Evolutionary conservation across 2,797 vertebrate genomes (phyloP).

Genomic region (Gambelia wislizenii): DNA sequence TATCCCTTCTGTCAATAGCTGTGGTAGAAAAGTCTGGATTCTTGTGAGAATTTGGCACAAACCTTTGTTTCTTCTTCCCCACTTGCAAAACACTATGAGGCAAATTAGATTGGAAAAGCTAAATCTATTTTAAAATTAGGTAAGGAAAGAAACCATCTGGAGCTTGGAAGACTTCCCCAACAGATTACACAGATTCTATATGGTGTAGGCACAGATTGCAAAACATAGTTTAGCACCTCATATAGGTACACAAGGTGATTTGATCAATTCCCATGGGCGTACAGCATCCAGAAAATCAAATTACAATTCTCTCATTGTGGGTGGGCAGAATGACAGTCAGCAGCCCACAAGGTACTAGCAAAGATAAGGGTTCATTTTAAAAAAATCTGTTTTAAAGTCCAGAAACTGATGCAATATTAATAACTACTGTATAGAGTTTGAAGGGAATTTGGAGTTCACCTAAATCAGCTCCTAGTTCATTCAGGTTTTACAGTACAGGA

Average conservation of each 20-base stretch:
- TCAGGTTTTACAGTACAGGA: neutral
- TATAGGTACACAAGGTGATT: neutral
- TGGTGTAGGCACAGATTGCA: neutral
- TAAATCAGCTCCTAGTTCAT: neutral
- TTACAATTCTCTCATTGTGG: neutral
- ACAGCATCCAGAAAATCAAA: neutral
- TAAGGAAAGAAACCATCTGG: neutral
- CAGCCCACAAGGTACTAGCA: neutral
- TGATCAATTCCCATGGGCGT: neutral
- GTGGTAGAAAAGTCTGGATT: neutral
- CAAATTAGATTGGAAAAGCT: slow-evolving; percentile 29
- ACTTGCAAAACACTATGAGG: neutral
- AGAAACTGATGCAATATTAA: neutral
- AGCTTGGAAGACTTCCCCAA: neutral
- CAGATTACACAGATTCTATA: neutral
- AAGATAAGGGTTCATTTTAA: neutral
- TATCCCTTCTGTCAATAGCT: neutral
- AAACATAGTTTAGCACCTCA: slow-evolving; percentile 1
- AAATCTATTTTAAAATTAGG: neutral
- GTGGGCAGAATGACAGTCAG: neutral
- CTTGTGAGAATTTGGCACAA: neutral
- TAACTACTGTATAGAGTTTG: neutral
- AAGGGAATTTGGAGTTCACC: neutral
- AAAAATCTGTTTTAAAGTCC: neutral
- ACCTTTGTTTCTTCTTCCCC: neutral